Evolutionary conservation across 2,113 vertebrate genomes (phyloP).

Genomic region (Galemys pyrenaicus): DNA sequence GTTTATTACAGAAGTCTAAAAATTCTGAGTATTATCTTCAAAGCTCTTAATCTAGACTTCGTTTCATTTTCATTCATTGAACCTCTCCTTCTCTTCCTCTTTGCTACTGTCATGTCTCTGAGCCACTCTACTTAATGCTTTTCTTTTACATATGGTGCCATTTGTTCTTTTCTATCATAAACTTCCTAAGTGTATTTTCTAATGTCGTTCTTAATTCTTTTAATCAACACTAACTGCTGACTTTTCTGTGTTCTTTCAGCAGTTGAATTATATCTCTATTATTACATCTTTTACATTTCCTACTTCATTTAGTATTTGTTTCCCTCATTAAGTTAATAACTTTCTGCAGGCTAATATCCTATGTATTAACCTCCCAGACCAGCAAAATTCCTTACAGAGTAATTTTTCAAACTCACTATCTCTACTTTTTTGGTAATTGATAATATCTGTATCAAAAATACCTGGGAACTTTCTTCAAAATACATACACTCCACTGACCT

Average conservation of each 20-base stretch:
- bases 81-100: neutral
- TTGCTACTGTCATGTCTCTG: neutral
- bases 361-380: neutral
- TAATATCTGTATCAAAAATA: neutral
- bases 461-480: neutral
- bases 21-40: neutral
- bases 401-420: slow-evolving; percentile 5
- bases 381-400: slow-evolving; percentile 2
- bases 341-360: neutral
- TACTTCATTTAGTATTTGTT: neutral
- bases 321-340: neutral
- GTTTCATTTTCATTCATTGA: neutral
- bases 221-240: neutral
- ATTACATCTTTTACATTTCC: neutral
- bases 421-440: neutral
- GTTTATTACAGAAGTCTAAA: slow-evolving; percentile 23
- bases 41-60: neutral
- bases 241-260: neutral
- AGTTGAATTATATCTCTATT: neutral
- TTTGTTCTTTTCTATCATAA: slow-evolving; percentile 6
- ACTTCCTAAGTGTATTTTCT: neutral
- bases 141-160: neutral
- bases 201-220: neutral
- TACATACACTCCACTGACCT: neutral
- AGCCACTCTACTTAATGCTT: neutral